Percentiles rank a stretch among this genome's conserved stretches.
phyloP scores from a whole-genome alignment of 2,888 invertebrate species.

The Mesoligia furuncula region DNA sequence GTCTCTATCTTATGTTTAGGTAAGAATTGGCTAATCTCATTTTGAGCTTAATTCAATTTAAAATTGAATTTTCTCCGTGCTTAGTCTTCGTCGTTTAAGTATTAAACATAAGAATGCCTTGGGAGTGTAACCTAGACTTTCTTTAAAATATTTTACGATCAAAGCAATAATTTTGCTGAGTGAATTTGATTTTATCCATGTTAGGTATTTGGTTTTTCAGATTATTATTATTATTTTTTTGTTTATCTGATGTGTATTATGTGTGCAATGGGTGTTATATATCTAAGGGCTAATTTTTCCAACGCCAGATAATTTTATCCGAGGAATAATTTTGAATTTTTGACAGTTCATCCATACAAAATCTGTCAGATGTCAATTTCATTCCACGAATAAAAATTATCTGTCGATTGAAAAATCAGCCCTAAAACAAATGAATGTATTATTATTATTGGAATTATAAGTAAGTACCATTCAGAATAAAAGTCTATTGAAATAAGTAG shows the following conservation, averaged over 20 bases:
- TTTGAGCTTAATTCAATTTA: conserved; percentile 6
- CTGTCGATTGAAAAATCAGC: too few species aligned
- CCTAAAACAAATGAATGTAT: background rate
- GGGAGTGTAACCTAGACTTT: background rate
- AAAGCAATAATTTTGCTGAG: background rate
- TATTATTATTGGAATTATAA: background rate
- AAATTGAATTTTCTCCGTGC: background rate
- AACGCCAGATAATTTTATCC: too few species aligned
- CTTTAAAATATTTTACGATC: background rate
- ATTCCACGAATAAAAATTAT: too few species aligned
- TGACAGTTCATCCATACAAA: too few species aligned
- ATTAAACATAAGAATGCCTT: background rate
- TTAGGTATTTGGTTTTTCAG: too few species aligned
- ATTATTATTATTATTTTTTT: too few species aligned
- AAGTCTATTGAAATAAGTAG: conserved; percentile 16
- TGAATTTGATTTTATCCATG: background rate
- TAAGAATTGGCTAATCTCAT: background rate
- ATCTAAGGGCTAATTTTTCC: too few species aligned
- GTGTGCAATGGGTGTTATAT: background rate
- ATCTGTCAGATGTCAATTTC: too few species aligned
- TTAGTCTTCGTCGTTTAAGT: background rate
- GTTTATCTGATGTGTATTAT: background rate
- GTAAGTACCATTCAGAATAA: background rate
- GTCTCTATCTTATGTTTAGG: conserved; percentile 12
- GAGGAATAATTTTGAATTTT: too few species aligned